phyloP scores from a whole-genome alignment of 2,888 invertebrate species.

The Tuberolachnus salignus region DNA sequence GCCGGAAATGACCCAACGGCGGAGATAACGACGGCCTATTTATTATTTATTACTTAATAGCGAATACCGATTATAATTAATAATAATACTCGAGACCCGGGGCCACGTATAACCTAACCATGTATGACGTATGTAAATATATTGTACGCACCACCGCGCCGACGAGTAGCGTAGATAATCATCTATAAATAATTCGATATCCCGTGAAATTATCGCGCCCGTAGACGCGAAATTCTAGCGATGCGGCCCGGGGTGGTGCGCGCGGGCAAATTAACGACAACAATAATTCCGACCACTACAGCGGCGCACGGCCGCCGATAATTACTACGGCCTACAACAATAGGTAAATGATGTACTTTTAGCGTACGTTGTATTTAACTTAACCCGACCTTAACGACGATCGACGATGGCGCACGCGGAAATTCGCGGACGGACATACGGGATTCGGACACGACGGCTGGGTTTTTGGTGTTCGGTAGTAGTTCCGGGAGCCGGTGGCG shows the following conservation, averaged over 20 bases:
- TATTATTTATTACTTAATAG: not conserved
- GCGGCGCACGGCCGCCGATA: too few species aligned
- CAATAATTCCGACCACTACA: not conserved
- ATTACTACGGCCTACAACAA: not conserved
- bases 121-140: too few species aligned
- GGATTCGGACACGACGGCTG: not conserved
- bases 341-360: not conserved
- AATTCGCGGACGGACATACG: not conserved
- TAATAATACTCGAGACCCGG: not conserved
- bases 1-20: too few species aligned
- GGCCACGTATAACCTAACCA: too few species aligned
- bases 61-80: too few species aligned
- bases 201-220: not conserved
- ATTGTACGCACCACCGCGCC: not conserved
- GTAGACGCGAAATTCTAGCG: not conserved
- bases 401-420: not conserved
- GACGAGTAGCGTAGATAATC: not conserved
- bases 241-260: too few species aligned
- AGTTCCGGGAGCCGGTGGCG: not conserved
- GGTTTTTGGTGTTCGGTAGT: not conserved
- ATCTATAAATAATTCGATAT: slow-evolving; percentile 12
- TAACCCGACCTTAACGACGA: not conserved
- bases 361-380: not conserved
- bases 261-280: not conserved
- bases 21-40: not conserved